Base-by-base conservation (phyloP, 2,888 invertebrate species). In the Hermaeophaga mercurialis region DNA sequence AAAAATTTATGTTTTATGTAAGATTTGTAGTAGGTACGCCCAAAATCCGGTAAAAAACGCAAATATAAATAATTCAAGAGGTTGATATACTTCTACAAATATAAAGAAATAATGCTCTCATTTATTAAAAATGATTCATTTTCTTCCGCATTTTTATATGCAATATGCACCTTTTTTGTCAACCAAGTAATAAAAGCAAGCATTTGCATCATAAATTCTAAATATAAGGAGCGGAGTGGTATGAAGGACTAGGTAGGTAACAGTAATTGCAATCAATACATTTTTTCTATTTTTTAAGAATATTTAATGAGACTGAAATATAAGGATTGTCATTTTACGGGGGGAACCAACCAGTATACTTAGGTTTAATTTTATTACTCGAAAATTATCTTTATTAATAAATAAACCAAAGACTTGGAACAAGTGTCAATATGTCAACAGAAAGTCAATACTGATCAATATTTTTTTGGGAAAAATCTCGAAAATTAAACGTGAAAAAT, bases 201-300 rank as follows among this genome's bases (percentile, higher is more conserved):
- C 47, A n/a, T 28, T 47, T 28, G 34, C 36, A 34, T 47, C 22
- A 47, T 47, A 6, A 46, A 33, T 24, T 44, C 12, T 24, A 9
- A 11, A 36, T n/a, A 34, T 12, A 50, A 41, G 50, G 52, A n/a
- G 52, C 43, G 52, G 31, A 24, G 43, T 24, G 15, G 19, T 43
- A 28, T 43, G 50, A 50, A 50, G 52, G 43, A 43, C 43, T 34
- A 15, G 17, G 52, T 52, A 18, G 52, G 52, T 28, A 34, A 24
- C 24, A 7, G 43, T 43, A 24, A 43, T 26, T 43, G 43, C 43
- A 43, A 43, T 43, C 26, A 43, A 43, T 24, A 5, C 41, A 24
- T 43, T 43, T 43, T 43, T 43, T 24, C 12, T 15, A 24, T 24
- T 43, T 19, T 43, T 43, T 14, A n/a, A 24, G 24, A 43, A 24